Evolutionary conservation across 2,113 vertebrate genomes (phyloP), one percentile per base, ranked within the genome.

Genomic region (Pelecanoides urinatrix): DNA sequence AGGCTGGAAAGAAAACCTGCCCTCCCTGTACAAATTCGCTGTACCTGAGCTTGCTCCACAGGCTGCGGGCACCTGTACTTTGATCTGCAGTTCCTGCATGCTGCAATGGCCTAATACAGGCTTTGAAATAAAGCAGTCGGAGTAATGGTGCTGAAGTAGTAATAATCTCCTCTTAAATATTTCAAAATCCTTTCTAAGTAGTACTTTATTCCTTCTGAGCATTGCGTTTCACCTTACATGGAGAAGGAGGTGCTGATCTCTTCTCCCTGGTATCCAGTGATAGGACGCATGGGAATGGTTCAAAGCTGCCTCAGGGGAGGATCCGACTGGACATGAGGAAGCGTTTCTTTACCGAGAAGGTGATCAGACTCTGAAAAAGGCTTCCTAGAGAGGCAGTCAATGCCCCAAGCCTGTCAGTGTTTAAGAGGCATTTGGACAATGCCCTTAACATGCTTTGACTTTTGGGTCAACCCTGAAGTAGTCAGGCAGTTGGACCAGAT

Each of bases 161-260:
- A 84, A 86, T 89, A 94, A 89, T 63, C 50, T 77, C 68, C 36
- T 71, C 55, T 44, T 92, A 88, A 86, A 52, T 62, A 92, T 96
- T 95, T 81, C 68, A 74, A 92, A 91, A 94, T 53, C 74, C 74
- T 83, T 86, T 52, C 44, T 67, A 95, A 92, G 65, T 20, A 72
- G 62, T 13, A 84, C 47, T 92, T 94, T 6, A 94, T 55, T 92
- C 53, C 22, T 55, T 74, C 55, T 40, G 29, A 87, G 30, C 49
- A 2, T 47, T 86, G 47, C 5, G 1, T 71, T 94, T 87, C 83
- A 86, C 71, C 36, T 82, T 61, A 61, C 16, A 19, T 6, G 13
- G 65, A 92, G 47, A 78, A 52, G 30, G 34, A 53, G 12, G 53
- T n/a, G 62, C n/a, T 92, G 52, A 79, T 53, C 42, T 77, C 62